Evolutionary conservation across 2,797 vertebrate genomes (phyloP).

Genomic region (Sebastes ruberrimus): DNA sequence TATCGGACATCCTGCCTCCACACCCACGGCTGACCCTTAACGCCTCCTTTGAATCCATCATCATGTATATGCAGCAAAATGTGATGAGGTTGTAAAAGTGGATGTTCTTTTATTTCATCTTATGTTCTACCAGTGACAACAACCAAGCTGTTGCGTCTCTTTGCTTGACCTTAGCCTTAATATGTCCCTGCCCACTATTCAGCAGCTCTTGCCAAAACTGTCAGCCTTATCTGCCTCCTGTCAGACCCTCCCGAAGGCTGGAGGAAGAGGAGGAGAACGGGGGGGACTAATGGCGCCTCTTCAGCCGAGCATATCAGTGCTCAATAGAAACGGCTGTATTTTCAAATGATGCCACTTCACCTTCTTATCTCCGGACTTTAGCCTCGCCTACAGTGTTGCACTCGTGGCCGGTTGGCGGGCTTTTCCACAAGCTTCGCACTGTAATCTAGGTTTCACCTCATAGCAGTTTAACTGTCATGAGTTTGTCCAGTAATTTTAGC

Average conservation of each 20-base stretch:
- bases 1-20: constrained; percentile 72
- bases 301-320: constrained; percentile 12
- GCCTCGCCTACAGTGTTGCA: constrained; percentile 22
- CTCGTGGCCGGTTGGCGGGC: constrained; percentile 2
- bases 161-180: constrained; percentile 37
- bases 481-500: constrained; percentile 35
- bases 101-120: background rate
- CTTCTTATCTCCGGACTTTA: constrained; percentile 38
- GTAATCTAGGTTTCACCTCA: constrained; percentile 49
- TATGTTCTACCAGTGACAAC: background rate
- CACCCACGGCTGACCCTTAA: constrained; percentile 58
- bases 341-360: constrained; percentile 54
- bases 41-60: constrained; percentile 48
- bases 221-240: constrained; percentile 57
- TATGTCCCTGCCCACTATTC: constrained; percentile 40
- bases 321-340: background rate
- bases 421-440: constrained; percentile 17
- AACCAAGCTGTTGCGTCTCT: background rate
- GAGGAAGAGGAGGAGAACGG: constrained; percentile 23
- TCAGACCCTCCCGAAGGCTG: constrained; percentile 45
- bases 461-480: constrained; percentile 30
- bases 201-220: constrained; percentile 45
- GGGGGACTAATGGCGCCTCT: background rate
- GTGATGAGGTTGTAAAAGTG: background rate
- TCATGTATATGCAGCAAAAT: background rate